Evolutionary conservation across 1,140 invertebrate genomes (phyloP), one percentile per base, ranked within the genome.

Genomic region (Lepidostoma basale): DNA sequence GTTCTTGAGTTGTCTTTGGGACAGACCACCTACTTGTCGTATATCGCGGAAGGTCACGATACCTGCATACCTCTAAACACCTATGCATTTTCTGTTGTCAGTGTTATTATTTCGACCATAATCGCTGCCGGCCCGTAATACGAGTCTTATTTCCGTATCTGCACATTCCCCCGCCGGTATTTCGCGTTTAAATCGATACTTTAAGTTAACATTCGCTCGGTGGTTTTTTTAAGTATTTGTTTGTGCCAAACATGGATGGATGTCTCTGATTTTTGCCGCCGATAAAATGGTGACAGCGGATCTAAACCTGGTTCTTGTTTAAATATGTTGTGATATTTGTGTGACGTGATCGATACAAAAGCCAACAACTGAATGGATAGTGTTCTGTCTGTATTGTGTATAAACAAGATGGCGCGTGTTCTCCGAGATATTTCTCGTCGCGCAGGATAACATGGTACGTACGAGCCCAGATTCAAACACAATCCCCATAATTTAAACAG

Each of bases 341-440:
- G 62, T 62, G 28, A 39, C 30, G 62, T 64, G 62, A 64, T 64
- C 45, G 23, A 64, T 64, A 52, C 30, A 33, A 49, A 36, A 52
- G 30, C 59, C 40, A 22, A 49, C 28, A 52, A 64, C 62, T 52
- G 45, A 49, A 52, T 64, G 44, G 45, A 64, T 52, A 39, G 62
- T 64, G 62, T 52, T 56, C 14, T 25, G 42, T 44, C n/a, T 18
- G 49, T 66, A 66, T 66, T 66, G 63, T 66, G 63, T 66, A 56
- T 56, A 66, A 66, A 66, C 63, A 66, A 66, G 49, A 66, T 66
- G 63, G 63, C 63, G 63, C 44, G 28, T 66, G 47, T 56, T 66
- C 49, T 56, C 20, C 5, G 63, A 66, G 39, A 66, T 66, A 23
- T 66, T n/a, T 42, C 49, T 56, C 49, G 20, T 54, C 63, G 42